Percentiles rank a stretch among this genome's conserved stretches.
Conservation (phyloP, 2,113 vertebrate genomes). For the Perca schrenkii region DNA sequence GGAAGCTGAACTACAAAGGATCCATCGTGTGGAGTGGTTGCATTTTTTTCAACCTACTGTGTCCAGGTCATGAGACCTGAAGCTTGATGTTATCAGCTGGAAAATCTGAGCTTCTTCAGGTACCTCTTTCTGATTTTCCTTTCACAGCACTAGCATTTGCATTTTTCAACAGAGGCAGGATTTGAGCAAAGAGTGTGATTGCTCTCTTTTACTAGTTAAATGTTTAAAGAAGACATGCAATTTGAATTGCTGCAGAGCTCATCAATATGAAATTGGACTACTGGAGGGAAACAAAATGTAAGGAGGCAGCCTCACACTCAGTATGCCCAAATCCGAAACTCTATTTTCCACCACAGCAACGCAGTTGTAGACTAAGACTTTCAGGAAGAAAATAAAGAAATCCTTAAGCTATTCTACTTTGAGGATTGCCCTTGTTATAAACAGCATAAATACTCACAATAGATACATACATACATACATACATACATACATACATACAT, state of each 20-base stretch:
- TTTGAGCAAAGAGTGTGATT: conserved; percentile 85
- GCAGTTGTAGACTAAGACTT: conserved; percentile 33
- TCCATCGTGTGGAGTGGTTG: conserved; percentile 26
- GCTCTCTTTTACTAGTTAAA: conserved; percentile 83
- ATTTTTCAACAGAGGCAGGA: conserved; percentile 80
- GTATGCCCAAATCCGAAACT: conserved; percentile 67
- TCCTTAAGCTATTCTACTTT: conserved; percentile 34
- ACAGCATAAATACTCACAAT: conserved; percentile 39
- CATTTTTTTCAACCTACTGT: conserved; percentile 21
- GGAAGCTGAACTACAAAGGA: conserved; percentile 51
- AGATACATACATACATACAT: not conserved
- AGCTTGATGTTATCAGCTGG: conserved; percentile 43
- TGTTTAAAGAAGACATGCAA: conserved; percentile 85
- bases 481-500: too few species aligned
- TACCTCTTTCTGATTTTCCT: conserved; percentile 75
- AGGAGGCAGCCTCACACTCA: conserved; percentile 79
- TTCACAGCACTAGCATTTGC: conserved; percentile 73
- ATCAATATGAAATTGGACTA: conserved; percentile 87
- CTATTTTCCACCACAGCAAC: conserved; percentile 65
- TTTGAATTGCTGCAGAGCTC: conserved; percentile 85
- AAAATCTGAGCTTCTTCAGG: conserved; percentile 69
- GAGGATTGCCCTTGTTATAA: conserved; percentile 43
- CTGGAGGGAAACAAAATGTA: conserved; percentile 74
- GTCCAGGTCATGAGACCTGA: conserved; percentile 8
- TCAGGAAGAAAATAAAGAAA: conserved; percentile 14